Base-by-base conservation (phyloP, 2,113 vertebrate species). In the Glaucomys volans region DNA sequence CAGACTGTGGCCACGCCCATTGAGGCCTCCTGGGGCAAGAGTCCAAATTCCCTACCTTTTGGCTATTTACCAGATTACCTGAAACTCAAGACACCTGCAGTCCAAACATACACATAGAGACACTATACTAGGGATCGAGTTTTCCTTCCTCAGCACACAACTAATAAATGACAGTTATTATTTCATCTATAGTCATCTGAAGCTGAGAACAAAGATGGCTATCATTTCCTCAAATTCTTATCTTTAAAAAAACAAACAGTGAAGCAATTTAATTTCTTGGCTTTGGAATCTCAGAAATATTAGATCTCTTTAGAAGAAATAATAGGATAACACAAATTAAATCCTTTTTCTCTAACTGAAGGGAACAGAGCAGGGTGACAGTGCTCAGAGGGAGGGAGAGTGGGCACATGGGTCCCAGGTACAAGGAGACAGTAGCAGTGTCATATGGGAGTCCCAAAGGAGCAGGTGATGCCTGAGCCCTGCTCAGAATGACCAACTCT, bases 31-130 rank as follows among this genome's bases (percentile, higher is more conserved):
- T 28, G 59, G 8, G 59, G 22, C 59, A 62, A 62, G 44, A 69
- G 72, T 96, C 44, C 52, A 22, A 95, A 96, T 77, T 90, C 81
- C 30, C 50, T 92, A 59, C 2, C 59, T 22, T 90, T 96, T 87
- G 81, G 5, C 18, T 96, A 77, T 87, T 97, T 90, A 90, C 44
- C 67, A 93, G 87, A 96, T 84, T 84, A 81, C 81, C 26, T 90
- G 59, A 96, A 87, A 93, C 26, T 59, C 71, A 87, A 92, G 44
- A 76, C 57, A 89, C 32, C 17, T 28, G 40, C 20, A 37, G 30
- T 90, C 66, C 69, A 95, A 62, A 92, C 47, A 79, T 69, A 91
- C 32, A 64, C 12, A 22, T 30, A 89, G 59, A 64, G 14, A 72
- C 17, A n/a, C 30, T 67, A 64, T 85, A 30, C 37, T 69, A 69